These are phyloP conservation scores for Metellina segmentata DNA, from an alignment of 2,888 invertebrate species.

Conservation along the genomic window DNA sequence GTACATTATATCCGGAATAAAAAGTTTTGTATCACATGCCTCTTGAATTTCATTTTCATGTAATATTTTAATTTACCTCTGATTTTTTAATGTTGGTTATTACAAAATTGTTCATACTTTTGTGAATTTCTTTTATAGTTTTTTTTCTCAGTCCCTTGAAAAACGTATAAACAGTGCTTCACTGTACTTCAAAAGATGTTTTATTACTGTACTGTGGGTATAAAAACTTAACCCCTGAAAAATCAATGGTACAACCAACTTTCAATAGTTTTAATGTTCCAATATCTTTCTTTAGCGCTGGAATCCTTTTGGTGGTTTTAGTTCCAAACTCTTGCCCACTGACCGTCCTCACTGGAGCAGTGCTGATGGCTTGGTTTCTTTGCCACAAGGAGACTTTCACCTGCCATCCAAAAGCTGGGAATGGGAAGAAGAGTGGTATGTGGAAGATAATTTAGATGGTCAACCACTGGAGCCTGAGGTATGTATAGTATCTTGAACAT, in stretches of 20 bases:
- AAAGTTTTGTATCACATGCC: no score
- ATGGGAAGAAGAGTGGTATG: slow-evolving; percentile 96
- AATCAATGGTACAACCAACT: background rate
- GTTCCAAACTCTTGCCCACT: slow-evolving; percentile 89
- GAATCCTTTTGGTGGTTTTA: slow-evolving; percentile 94
- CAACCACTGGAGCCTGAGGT: slow-evolving; percentile 93
- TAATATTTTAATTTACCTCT: no score
- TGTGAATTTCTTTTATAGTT: no score
- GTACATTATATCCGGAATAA: no score
- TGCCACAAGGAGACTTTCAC: slow-evolving; percentile 89
- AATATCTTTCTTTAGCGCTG: slow-evolving; percentile 85
- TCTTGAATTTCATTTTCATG: no score
- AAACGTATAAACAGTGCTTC: no score
- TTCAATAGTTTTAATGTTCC: slow-evolving; percentile 15
- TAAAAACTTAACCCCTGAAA: no score
- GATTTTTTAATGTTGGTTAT: no score
- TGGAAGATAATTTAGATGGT: slow-evolving; percentile 83
- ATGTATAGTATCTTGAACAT: slow-evolving; percentile 63
- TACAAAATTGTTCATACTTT: no score
- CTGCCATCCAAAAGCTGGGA: slow-evolving; percentile 97
- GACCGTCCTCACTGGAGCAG: slow-evolving; percentile 93
- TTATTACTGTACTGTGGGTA: no score
- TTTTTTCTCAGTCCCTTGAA: no score
- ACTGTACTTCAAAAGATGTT: no score
- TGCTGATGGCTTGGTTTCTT: slow-evolving; percentile 89